phyloP scores from a whole-genome alignment of 92 coral and sea anemone genomes.

The Heliopora coerulea region DNA sequence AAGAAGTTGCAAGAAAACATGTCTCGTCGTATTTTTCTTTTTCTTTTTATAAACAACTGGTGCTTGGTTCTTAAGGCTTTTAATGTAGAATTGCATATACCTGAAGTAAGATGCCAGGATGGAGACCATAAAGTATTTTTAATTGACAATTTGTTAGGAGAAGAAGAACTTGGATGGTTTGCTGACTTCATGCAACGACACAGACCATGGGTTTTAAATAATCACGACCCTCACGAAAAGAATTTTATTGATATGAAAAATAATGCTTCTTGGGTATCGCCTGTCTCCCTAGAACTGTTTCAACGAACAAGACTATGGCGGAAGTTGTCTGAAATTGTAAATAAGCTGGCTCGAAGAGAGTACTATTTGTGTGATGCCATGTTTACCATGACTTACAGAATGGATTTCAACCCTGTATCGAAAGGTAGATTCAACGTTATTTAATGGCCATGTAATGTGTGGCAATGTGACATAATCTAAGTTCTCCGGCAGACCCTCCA shows the following conservation, averaged over 20 bases:
- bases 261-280: slow-evolving; percentile 71
- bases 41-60: not conserved
- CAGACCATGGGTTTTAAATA: slow-evolving; percentile 31
- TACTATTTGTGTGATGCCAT: slow-evolving; percentile 65
- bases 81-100: not conserved
- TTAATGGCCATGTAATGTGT: no score
- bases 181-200: not conserved
- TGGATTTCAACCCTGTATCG: slow-evolving; percentile 70
- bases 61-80: not conserved
- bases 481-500: no score
- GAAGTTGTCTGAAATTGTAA: slow-evolving; percentile 40
- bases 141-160: slow-evolving; percentile 12
- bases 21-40: not conserved
- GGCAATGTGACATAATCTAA: no score
- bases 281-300: slow-evolving; percentile 66
- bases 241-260: not conserved
- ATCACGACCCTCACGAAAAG: slow-evolving; percentile 2
- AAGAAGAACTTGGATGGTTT: not conserved
- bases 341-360: slow-evolving; percentile 58
- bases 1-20: not conserved
- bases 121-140: slow-evolving; percentile 21
- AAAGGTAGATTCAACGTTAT: no score
- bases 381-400: slow-evolving; percentile 69
- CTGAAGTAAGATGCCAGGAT: slow-evolving; percentile 16
- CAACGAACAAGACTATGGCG: slow-evolving; percentile 62